Evolutionary conservation across 2,888 invertebrate species (phyloP), one percentile per base, ranked within the genome.

Genomic region (Flexamia atlantica): DNA sequence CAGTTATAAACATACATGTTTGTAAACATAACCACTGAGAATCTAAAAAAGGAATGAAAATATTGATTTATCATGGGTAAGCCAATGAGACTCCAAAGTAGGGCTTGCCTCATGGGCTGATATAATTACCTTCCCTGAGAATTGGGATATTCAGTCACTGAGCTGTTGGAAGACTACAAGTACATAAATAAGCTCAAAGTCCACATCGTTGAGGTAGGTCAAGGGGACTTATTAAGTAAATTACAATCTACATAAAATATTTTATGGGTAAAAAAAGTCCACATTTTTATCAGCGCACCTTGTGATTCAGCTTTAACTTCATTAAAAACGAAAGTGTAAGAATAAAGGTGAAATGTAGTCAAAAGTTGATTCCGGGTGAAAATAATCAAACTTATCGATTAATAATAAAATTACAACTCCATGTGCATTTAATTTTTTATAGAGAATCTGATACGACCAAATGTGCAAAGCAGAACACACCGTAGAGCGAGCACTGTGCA

Each of bases 381-480:
- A 46, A n/a, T 46, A 14, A 46, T 46, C 4, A 46, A 17, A 46
- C 17, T 46, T 14, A 46, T 46, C 46, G 46, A 57, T 57, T 57
- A 57, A n/a, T n/a, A 32, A 79, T 57, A 79, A 57, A 79, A 50
- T 79, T 36, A 57, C 57, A 79, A 30, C 40, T 36, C 79, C 79
- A 79, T 79, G 79, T 79, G 79, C 79, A 79, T 57, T 79, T 36
- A 57, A 32, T 50, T 79, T 79, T 79, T 79, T 79, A 64, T 57
- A 32, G 53, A 32, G 50, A 79, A 57, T 79, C 57, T 57, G 32
- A 57, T 32, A 28, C 36, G 57, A 53, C 20, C 32, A 79, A 79
- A 79, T 79, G 79, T 79, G 79, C 79, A 79, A 79, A 79, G 79
- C 79, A 79, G 79, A 76, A 79, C 53, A 79, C 79, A 79, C 57